Percentiles rank a stretch among this genome's conserved stretches.
These are phyloP conservation scores for Pheosia gnoma DNA, from an alignment of 2,888 invertebrate genomes.

Conservation along the genomic window DNA sequence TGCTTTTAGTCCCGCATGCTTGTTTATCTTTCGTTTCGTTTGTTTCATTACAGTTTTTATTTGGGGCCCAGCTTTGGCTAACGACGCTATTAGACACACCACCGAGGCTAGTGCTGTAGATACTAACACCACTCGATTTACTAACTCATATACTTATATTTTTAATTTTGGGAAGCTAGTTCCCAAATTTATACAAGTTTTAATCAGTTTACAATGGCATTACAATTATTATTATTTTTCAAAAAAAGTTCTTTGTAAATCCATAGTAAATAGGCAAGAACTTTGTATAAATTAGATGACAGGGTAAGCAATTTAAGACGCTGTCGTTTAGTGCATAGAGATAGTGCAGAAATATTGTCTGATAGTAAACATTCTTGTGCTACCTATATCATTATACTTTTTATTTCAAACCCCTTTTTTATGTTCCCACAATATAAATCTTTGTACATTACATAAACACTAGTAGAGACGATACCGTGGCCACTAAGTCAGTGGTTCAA, in stretches of 20 bases:
- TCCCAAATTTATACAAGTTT: no score
- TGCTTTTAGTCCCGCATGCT: constrained; percentile 82
- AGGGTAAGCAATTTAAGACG: background rate
- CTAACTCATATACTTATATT: constrained; percentile 12
- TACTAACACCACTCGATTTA: constrained; percentile 25
- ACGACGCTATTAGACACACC: constrained; percentile 39
- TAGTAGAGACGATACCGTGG: background rate
- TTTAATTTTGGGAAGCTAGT: background rate
- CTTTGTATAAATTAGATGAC: no score
- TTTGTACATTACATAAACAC: constrained; percentile 20
- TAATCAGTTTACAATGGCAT: no score
- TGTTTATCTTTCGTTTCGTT: constrained; percentile 56
- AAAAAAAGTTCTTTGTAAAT: no score
- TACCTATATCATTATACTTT: background rate
- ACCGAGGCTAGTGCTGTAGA: constrained; percentile 41
- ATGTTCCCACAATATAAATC: constrained; percentile 13
- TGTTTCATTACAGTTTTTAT: constrained; percentile 44
- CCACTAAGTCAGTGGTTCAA: background rate
- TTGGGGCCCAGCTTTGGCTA: constrained; percentile 66
- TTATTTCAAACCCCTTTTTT: constrained; percentile 1
- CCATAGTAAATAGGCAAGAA: no score
- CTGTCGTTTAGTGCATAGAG: constrained; percentile 12
- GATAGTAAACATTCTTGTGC: background rate
- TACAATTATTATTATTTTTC: no score
- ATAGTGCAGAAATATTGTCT: background rate